Conservation (phyloP, 2,113 vertebrate genomes). For the Hoplias malabaricus region DNA sequence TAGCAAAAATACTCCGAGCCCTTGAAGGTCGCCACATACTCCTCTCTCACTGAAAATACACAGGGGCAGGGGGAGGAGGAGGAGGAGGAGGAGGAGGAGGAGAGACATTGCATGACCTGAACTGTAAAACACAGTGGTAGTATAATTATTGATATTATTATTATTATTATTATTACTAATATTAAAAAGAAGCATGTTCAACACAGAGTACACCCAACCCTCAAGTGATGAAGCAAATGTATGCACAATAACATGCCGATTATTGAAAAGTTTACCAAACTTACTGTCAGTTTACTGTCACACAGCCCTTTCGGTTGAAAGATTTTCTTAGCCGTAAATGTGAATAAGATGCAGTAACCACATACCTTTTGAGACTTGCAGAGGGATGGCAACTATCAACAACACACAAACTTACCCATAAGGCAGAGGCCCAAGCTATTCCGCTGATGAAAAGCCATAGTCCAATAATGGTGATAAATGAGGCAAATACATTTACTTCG, state of each 20-base stretch:
- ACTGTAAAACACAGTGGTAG: neutral
- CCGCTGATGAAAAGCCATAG: conserved; percentile 43
- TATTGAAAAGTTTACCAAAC: neutral
- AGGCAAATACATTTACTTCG: conserved; percentile 22
- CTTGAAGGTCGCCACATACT: conserved; percentile 97
- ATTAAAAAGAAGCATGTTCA: neutral
- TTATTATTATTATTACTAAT: no score
- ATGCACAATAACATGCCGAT: neutral
- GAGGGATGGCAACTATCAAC: conserved; percentile 26
- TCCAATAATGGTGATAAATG: conserved; percentile 54
- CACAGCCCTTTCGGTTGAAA: neutral
- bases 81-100: neutral
- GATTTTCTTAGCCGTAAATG: neutral
- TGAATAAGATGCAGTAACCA: conserved; percentile 50
- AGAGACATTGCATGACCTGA: neutral
- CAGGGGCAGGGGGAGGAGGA: neutral
- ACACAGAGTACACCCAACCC: neutral
- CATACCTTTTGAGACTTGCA: conserved; percentile 62
- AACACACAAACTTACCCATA: conserved; percentile 17
- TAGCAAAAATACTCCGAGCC: conserved; percentile 99
- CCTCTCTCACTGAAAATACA: conserved; percentile 86
- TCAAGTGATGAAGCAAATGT: neutral
- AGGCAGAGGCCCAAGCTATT: conserved; percentile 44
- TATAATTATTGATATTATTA: neutral
- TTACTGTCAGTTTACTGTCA: neutral